phyloP scores from a whole-genome alignment of 2,113 vertebrate genomes.

The Lophius piscatorius region DNA sequence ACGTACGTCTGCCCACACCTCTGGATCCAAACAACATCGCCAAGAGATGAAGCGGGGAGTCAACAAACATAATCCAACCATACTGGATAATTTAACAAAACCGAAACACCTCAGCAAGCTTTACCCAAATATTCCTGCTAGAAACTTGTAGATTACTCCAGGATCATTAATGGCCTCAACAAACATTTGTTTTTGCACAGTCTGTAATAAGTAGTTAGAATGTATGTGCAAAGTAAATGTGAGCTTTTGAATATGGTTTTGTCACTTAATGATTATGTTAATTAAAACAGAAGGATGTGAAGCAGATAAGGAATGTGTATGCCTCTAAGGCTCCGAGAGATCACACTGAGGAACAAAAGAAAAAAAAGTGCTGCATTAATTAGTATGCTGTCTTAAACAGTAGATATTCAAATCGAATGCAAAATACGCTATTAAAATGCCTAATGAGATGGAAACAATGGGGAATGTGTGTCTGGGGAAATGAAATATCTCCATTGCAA shows the following conservation, averaged over 20 bases:
- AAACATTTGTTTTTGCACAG: too few relatives aligned
- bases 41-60: too few relatives aligned
- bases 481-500: slow-evolving; percentile 14
- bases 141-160: too few relatives aligned
- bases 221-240: too few relatives aligned
- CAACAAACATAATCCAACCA: too few relatives aligned
- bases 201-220: neutral
- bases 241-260: slow-evolving; percentile 9
- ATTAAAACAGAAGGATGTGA: slow-evolving; percentile 19
- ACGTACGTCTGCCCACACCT: too few relatives aligned
- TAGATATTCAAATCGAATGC: slow-evolving; percentile 40
- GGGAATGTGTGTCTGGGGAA: slow-evolving; percentile 22
- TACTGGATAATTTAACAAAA: too few relatives aligned
- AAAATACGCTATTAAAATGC: slow-evolving; percentile 35
- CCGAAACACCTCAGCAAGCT: too few relatives aligned
- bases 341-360: slow-evolving; percentile 7
- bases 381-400: slow-evolving; percentile 17
- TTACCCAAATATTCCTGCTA: too few relatives aligned
- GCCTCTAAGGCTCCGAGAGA: neutral
- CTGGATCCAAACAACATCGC: too few relatives aligned
- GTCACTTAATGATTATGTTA: slow-evolving; percentile 24
- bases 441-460: slow-evolving; percentile 38
- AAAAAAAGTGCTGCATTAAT: slow-evolving; percentile 33
- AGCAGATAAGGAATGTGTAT: slow-evolving; percentile 6
- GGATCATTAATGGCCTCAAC: too few relatives aligned